Evolutionary conservation across 2,888 invertebrate genomes (phyloP).

Genomic region (Aquatica leii): DNA sequence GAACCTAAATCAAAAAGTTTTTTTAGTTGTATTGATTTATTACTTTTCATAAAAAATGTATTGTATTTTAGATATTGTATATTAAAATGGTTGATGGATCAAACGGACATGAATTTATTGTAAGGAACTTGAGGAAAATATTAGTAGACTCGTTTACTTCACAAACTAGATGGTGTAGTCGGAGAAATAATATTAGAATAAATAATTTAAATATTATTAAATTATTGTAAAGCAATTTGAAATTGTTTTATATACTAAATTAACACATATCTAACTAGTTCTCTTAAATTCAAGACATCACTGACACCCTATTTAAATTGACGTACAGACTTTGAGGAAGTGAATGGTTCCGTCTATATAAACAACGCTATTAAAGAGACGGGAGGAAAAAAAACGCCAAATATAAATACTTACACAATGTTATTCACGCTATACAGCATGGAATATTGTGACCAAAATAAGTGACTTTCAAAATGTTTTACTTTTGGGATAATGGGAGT

Average conservation of each 20-base stretch:
- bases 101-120: not conserved
- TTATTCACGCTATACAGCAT: too few species aligned
- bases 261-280: conserved; percentile 1
- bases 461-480: too few species aligned
- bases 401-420: too few species aligned
- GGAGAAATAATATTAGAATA: not conserved
- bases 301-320: not conserved
- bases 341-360: conserved; percentile 1
- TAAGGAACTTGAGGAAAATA: not conserved
- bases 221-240: not conserved
- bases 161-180: not conserved
- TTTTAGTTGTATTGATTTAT: not conserved
- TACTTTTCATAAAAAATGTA: not conserved
- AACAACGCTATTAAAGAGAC: too few species aligned
- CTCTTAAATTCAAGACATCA: not conserved
- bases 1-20: not conserved
- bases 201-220: not conserved
- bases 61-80: not conserved
- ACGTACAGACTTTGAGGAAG: conserved; percentile 1
- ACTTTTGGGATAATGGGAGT: too few species aligned
- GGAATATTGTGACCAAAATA: too few species aligned
- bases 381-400: too few species aligned
- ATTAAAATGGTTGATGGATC: not conserved
- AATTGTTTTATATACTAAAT: conserved; percentile 3
- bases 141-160: not conserved